phyloP scores from a whole-genome alignment of 2,113 vertebrate species.

The Rhipidura dahli region DNA sequence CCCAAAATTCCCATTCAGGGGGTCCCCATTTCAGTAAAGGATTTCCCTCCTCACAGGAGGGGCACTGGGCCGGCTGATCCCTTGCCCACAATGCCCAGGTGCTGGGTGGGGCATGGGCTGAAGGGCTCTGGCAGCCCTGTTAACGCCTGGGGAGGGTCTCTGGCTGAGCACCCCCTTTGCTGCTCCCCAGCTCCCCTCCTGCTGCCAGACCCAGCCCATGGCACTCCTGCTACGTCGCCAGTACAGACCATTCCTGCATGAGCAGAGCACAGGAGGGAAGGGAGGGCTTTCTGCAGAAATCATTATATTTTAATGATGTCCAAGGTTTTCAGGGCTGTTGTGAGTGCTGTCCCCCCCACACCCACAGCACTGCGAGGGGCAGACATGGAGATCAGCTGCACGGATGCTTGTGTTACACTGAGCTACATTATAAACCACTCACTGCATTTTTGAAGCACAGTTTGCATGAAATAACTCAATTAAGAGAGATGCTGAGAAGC shows the following conservation, averaged over 20 bases:
- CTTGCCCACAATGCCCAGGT: accelerated
- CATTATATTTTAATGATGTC: accelerated
- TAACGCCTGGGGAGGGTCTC: accelerated
- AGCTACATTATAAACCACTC: neutral
- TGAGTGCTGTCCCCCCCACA: accelerated
- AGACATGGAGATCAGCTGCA: neutral
- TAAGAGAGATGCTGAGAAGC: neutral
- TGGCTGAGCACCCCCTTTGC: accelerated
- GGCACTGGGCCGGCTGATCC: neutral
- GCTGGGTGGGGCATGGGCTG: neutral
- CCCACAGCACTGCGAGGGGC: accelerated
- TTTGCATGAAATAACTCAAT: neutral
- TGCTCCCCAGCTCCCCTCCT: neutral
- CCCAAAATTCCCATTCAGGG: neutral
- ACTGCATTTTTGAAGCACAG: neutral
- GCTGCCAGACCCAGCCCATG: accelerated
- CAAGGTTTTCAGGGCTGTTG: neutral
- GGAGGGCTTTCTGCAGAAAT: neutral
- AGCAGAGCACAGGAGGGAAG: neutral
- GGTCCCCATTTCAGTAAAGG: neutral
- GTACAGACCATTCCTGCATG: neutral
- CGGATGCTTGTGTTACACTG: neutral
- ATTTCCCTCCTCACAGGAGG: neutral
- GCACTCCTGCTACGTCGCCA: neutral
- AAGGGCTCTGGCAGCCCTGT: neutral